Percentiles rank a stretch among this genome's conserved stretches.
These are phyloP conservation scores for Pollenia amentaria DNA, from an alignment of 2,888 invertebrate species.

Conservation along the genomic window DNA sequence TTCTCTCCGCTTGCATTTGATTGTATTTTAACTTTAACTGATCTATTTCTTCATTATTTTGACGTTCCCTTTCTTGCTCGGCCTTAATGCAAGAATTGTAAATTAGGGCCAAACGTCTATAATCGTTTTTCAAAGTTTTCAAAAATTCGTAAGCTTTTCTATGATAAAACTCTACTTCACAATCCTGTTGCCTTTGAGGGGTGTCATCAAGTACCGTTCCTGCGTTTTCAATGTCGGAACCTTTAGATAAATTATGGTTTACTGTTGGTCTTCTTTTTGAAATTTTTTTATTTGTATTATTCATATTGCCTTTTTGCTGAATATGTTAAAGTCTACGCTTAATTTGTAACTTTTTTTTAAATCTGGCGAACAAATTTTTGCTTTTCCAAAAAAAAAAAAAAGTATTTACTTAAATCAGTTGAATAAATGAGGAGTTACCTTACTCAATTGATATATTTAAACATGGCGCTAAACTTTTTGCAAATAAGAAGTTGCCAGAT, in stretches of 20 bases:
- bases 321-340: background rate
- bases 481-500: slow-evolving; percentile 30
- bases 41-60: slow-evolving; percentile 62
- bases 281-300: background rate
- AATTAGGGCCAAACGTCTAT: slow-evolving; percentile 6
- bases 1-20: slow-evolving; percentile 65
- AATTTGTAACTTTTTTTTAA: background rate
- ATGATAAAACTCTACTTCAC: slow-evolving; percentile 3
- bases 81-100: slow-evolving; percentile 15
- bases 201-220: too few relatives aligned
- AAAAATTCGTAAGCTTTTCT: slow-evolving; percentile 12
- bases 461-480: slow-evolving; percentile 32
- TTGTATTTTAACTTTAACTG: slow-evolving; percentile 47
- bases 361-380: background rate
- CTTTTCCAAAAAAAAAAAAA: background rate
- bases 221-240: background rate
- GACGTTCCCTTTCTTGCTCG: slow-evolving; percentile 42
- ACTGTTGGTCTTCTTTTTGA: background rate
- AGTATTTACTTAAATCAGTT: background rate
- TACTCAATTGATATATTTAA: slow-evolving; percentile 11
- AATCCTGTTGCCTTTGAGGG: background rate
- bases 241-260: background rate
- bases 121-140: slow-evolving; percentile 39
- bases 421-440: background rate
- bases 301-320: background rate